Percentiles rank a stretch among this genome's conserved stretches.
Conservation (phyloP, 1,140 invertebrate genomes). For the Drosophila bocki region DNA sequence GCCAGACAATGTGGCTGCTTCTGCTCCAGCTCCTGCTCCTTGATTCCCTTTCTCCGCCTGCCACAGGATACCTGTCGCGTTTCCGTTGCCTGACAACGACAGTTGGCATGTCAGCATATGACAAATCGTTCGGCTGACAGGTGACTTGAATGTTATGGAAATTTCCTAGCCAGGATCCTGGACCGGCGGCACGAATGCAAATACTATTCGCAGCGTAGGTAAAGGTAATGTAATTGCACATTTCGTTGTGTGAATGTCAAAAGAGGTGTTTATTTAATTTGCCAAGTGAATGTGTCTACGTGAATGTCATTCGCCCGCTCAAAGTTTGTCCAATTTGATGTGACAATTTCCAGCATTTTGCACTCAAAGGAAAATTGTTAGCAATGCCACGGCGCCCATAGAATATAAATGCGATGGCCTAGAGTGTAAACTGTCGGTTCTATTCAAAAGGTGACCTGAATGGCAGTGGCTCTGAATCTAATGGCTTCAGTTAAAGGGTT, state of each 20-base stretch:
- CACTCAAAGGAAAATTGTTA: constrained; percentile 51
- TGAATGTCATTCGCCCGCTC: constrained; percentile 40
- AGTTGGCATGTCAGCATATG: constrained; percentile 73
- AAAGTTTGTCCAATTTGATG: constrained; percentile 62
- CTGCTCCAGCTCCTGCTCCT: constrained; percentile 6
- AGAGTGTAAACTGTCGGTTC: constrained; percentile 13
- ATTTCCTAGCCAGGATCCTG: constrained; percentile 30
- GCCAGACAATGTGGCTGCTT: constrained; percentile 21
- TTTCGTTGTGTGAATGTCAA: constrained; percentile 70
- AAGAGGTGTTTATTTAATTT: constrained; percentile 81
- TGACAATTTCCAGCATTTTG: constrained; percentile 64
- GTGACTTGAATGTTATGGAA: constrained; percentile 72
- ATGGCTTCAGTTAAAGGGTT: neutral
- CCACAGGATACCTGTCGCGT: constrained; percentile 28
- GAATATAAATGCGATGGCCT: constrained; percentile 42
- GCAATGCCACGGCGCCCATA: constrained; percentile 3
- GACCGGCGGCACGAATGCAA: constrained; percentile 2
- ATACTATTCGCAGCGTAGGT: constrained; percentile 32
- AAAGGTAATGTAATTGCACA: constrained; percentile 78
- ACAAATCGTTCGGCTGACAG: constrained; percentile 68
- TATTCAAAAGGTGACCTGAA: constrained; percentile 33
- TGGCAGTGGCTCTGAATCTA: neutral
- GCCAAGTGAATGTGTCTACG: constrained; percentile 51
- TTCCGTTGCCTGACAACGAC: constrained; percentile 43
- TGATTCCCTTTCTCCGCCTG: neutral